phyloP scores from a whole-genome alignment of 2,888 invertebrate species.

The Punctoribates punctum region DNA sequence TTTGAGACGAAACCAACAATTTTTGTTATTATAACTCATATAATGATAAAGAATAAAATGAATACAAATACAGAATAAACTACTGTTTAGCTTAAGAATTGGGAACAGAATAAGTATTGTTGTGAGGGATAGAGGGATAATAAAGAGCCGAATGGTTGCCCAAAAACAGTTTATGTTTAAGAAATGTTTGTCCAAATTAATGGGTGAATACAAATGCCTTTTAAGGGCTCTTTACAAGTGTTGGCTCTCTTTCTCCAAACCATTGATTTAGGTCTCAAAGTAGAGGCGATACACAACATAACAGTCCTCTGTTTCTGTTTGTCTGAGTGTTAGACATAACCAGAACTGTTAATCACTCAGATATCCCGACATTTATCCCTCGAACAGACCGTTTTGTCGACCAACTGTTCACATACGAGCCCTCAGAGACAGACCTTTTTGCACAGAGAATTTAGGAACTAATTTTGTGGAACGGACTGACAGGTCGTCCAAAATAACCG shows the following conservation, averaged over 20 bases:
- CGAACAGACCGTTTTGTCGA: background rate
- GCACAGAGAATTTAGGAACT: background rate
- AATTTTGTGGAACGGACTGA: background rate
- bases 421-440: background rate
- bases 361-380: background rate
- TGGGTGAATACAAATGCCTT: slow-evolving; percentile 23
- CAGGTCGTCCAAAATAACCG: slow-evolving; percentile 31
- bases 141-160: background rate
- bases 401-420: background rate
- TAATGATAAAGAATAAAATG: no score
- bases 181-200: slow-evolving; percentile 1
- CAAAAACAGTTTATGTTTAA: background rate
- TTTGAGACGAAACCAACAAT: no score
- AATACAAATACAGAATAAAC: no score
- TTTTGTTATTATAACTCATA: no score
- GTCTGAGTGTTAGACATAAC: background rate
- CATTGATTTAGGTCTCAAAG: background rate
- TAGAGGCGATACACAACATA: background rate
- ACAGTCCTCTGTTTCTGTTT: background rate
- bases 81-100: no score
- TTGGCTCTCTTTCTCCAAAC: background rate
- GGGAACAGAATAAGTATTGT: background rate
- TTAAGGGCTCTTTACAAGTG: background rate
- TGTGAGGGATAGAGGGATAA: background rate
- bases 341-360: slow-evolving; percentile 13